Percentiles rank a stretch among this genome's conserved stretches.
Evolutionary conservation across 2,888 invertebrate genomes (phyloP).

Genomic region (Eulithis prunata): DNA sequence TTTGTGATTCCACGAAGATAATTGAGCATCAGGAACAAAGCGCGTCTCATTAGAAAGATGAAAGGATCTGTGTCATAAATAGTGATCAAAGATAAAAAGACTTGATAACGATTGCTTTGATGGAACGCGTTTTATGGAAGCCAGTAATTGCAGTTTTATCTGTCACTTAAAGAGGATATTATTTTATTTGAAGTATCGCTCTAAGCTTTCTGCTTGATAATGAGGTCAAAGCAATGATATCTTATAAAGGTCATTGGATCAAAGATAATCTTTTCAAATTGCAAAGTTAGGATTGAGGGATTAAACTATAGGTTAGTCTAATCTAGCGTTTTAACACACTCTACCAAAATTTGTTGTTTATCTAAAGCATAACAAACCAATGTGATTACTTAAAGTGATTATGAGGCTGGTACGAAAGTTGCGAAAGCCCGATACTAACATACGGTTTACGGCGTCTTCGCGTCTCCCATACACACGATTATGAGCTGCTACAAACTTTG

Average conservation of each 20-base stretch:
- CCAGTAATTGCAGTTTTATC: slow-evolving; percentile 11
- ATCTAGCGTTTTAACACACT: not conserved
- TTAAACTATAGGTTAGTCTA: too few species aligned
- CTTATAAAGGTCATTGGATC: too few species aligned
- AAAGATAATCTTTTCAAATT: too few species aligned
- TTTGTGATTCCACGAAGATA: slow-evolving; percentile 36
- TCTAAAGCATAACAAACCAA: not conserved
- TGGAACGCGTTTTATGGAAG: slow-evolving; percentile 15
- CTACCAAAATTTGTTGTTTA: not conserved
- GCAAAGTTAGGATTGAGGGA: too few species aligned
- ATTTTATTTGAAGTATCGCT: slow-evolving; percentile 3
- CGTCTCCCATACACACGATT: slow-evolving; percentile 40
- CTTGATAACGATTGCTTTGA: slow-evolving; percentile 26
- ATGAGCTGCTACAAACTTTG: slow-evolving; percentile 41
- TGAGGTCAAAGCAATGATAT: not conserved
- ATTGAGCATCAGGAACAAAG: slow-evolving; percentile 46
- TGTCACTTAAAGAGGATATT: slow-evolving; percentile 7
- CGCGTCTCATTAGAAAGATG: slow-evolving; percentile 45
- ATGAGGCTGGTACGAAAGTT: slow-evolving; percentile 23
- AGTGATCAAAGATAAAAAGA: slow-evolving; percentile 39
- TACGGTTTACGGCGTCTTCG: slow-evolving; percentile 28
- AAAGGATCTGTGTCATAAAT: slow-evolving; percentile 45
- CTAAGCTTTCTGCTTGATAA: not conserved
- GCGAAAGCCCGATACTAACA: slow-evolving; percentile 34
- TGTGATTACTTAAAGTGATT: slow-evolving; percentile 12